Conservation (phyloP, 2,113 vertebrate species). For the Macquaria ambigua region DNA sequence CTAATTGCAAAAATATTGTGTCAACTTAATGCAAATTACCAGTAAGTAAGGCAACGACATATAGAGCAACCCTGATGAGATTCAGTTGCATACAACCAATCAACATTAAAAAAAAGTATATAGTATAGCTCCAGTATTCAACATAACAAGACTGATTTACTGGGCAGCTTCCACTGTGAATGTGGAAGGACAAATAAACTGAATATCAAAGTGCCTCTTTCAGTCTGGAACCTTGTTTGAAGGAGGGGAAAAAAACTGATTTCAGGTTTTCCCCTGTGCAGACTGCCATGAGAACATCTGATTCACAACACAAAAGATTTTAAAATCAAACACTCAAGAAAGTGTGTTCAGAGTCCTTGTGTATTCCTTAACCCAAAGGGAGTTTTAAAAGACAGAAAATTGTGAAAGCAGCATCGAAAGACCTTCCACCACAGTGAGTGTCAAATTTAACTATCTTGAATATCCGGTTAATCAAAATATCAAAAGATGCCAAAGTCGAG, state of each 20-base stretch:
- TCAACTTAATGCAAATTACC: neutral
- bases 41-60: neutral
- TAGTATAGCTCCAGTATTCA: neutral
- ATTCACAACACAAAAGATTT: slow-evolving; percentile 15
- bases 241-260: neutral
- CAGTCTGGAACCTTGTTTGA: neutral
- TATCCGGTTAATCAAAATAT: slow-evolving; percentile 53
- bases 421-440: neutral
- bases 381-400: slow-evolving; percentile 21
- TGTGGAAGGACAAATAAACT: neutral
- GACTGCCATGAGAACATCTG: neutral
- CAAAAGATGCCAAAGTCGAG: slow-evolving; percentile 50
- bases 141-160: neutral
- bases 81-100: neutral
- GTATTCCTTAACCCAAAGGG: slow-evolving; percentile 17
- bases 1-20: neutral
- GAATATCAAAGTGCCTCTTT: neutral
- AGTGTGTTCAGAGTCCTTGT: slow-evolving; percentile 3
- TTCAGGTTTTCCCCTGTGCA: neutral
- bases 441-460: slow-evolving; percentile 50
- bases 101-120: neutral
- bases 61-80: neutral
- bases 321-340: slow-evolving; percentile 7
- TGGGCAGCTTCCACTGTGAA: neutral
- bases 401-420: slow-evolving; percentile 6